Conservation (phyloP, 2,113 vertebrate genomes). For the Sus scrofa region DNA sequence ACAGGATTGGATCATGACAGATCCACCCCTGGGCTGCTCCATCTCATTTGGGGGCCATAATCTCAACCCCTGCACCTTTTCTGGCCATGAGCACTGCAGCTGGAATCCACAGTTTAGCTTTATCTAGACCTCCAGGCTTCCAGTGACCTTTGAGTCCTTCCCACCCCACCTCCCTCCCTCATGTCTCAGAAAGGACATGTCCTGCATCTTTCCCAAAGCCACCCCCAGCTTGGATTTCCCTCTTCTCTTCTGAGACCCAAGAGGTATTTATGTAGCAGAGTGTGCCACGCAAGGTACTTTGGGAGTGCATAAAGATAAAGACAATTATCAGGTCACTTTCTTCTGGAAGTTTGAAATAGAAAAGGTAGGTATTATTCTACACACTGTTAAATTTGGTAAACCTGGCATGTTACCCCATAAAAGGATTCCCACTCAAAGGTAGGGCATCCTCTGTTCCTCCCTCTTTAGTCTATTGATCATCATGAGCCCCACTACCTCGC, state of each 20-base stretch:
- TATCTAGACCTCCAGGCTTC: background rate
- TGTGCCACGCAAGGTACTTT: background rate
- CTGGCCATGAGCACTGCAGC: background rate
- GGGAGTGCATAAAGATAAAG: background rate
- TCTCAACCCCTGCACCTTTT: background rate
- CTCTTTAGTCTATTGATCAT: background rate
- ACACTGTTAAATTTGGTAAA: background rate
- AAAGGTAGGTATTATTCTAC: background rate
- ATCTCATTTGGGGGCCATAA: background rate
- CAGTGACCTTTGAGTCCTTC: background rate
- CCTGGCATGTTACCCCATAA: background rate
- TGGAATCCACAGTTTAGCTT: background rate
- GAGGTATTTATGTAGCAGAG: background rate
- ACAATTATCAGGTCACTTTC: background rate
- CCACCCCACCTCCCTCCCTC: background rate
- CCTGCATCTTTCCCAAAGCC: constrained; percentile 28
- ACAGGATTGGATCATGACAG: background rate
- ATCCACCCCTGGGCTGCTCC: background rate
- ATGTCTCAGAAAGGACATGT: background rate
- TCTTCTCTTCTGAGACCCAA: background rate
- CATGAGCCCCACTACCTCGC: too few species aligned
- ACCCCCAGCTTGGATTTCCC: background rate
- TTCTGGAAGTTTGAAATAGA: background rate
- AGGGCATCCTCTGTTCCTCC: background rate
- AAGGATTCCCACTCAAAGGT: background rate